Evolutionary conservation across 2,888 invertebrate species (phyloP).

Genomic region (Drosophila silvestris): DNA sequence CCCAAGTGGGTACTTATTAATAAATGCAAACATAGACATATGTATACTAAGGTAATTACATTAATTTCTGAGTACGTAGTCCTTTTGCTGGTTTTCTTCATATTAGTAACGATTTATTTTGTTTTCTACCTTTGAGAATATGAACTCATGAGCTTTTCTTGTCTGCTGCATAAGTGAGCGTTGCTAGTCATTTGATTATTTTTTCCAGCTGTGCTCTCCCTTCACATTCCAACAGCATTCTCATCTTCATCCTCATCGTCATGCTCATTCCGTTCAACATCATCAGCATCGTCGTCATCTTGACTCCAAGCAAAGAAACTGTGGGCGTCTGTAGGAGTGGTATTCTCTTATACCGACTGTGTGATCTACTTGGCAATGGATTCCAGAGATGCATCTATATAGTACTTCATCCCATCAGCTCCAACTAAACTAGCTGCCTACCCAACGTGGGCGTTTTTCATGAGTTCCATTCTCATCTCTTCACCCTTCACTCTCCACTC

Average conservation of each 20-base stretch:
- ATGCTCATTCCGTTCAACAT: constrained; percentile 14
- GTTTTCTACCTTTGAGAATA: constrained; percentile 12
- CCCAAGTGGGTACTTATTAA: background rate
- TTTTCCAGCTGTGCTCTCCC: constrained; percentile 17
- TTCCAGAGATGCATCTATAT: constrained; percentile 46
- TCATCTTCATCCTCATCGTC: constrained; percentile 11
- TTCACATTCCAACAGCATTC: constrained; percentile 25
- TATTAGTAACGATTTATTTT: constrained; percentile 15
- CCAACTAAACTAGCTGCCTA: constrained; percentile 46
- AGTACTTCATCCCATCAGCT: constrained; percentile 27
- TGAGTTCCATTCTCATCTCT: constrained; percentile 17
- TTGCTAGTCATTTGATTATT: constrained; percentile 50
- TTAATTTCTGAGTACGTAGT: background rate
- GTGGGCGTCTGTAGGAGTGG: constrained; percentile 59
- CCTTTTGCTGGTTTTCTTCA: constrained; percentile 10
- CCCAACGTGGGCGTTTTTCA: constrained; percentile 58
- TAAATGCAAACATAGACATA: background rate
- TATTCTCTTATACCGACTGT: constrained; percentile 39
- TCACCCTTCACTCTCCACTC: constrained; percentile 5
- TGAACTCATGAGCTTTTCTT: constrained; percentile 39
- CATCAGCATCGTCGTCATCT: constrained; percentile 15
- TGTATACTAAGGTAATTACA: constrained; percentile 13
- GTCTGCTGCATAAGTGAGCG: constrained; percentile 52
- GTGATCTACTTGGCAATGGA: constrained; percentile 72
- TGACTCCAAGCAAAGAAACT: constrained; percentile 21